These are phyloP conservation scores for Monarcha castaneiventris DNA, from an alignment of 2,113 vertebrate genomes.

Conservation along the genomic window DNA sequence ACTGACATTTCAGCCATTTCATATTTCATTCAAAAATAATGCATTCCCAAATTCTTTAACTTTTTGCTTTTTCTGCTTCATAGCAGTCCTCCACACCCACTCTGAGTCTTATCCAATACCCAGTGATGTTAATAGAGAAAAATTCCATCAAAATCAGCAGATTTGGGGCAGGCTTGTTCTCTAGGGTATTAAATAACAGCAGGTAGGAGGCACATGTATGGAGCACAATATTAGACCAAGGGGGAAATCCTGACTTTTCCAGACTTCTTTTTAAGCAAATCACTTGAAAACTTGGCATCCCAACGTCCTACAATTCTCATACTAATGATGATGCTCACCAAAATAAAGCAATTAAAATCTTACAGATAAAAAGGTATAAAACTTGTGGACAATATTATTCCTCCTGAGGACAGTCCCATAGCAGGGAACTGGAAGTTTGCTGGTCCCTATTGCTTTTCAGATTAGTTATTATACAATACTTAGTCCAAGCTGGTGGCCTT, in stretches of 20 bases:
- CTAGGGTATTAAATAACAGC: not conserved
- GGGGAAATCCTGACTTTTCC: not conserved
- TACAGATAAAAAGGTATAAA: not conserved
- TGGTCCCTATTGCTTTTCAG: not conserved
- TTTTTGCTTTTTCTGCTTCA: slow-evolving; percentile 3
- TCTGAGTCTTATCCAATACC: not conserved
- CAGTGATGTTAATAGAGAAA: not conserved
- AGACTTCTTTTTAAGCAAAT: not conserved
- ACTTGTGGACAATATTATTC: not conserved
- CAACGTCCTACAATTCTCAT: not conserved
- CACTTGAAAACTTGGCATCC: not conserved
- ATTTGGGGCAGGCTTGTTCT: not conserved
- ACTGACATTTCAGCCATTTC: not conserved
- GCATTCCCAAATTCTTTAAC: not conserved
- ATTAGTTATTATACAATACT: not conserved
- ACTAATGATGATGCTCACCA: not conserved
- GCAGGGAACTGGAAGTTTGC: not conserved
- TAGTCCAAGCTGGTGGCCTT: not conserved
- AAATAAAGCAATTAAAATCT: not conserved
- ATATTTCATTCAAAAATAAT: slow-evolving; percentile 23
- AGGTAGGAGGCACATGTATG: not conserved
- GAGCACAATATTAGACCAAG: not conserved
- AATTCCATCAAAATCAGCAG: not conserved
- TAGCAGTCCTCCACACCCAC: not conserved
- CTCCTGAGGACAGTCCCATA: not conserved